Base-by-base conservation (phyloP, 2,113 vertebrate genomes). In the Phalacrocorax carbo region DNA sequence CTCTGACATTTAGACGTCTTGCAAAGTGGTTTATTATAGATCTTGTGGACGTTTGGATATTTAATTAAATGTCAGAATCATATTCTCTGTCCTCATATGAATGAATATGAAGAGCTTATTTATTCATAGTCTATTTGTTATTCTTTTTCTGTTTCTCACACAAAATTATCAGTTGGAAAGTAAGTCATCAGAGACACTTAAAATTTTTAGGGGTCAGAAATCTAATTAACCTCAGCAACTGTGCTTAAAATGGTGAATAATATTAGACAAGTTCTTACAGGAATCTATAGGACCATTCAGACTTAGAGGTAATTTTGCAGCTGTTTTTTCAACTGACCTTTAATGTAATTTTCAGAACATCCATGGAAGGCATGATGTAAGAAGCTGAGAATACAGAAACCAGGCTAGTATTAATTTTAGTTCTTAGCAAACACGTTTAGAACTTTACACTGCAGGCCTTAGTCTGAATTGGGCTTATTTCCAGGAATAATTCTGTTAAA, bases 11-110 rank as follows among this genome's bases (percentile, higher is more conserved):
- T 97, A 97, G 92, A 97, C 40, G 93, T 95, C 97, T 97, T 89
- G 92, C 96, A 94, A 97, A 98, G 95, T 96, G 96, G 96, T 97
- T 98, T 98, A 98, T 98, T 97, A 97, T 90, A 97, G 97, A 96
- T 96, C 93, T 95, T 88, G 73, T 97, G 98, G 98, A 97, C 97
- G 25, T 97, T 97, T 97, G 92, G 97, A 87, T 98, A 97, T 98
- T 98, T 98, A 98, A 98, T 98, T 98, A 98, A 98, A 97, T 97
- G 97, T 97, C 97, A 97, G 96, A 97, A 97, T 94, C 95, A 94
- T 93, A 97, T 96, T 97, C 96, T 97, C 89, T 75, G 77, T 68
- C 66, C 97, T 89, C 91, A 23, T 94, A 88, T 83, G 97, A 93
- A 97, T 86, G 81, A 94, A 78, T 93, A 91, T 42, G 94, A 96